These are phyloP conservation scores for Tangachromis dhanisi DNA, from an alignment of 2,113 vertebrate genomes.

Conservation along the genomic window DNA sequence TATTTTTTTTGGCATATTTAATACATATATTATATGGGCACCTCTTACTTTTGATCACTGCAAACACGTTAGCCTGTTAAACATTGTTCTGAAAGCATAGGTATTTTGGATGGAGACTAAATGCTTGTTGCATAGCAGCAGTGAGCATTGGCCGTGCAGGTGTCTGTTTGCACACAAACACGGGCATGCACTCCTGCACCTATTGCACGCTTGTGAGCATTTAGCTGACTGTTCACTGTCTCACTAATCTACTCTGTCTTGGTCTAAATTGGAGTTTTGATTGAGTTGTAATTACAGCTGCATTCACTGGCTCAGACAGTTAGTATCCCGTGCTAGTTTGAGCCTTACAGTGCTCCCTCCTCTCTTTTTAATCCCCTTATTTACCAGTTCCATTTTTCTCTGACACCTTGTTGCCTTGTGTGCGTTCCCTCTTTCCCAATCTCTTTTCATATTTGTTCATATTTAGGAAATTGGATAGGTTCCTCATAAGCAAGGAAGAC, in stretches of 20 bases:
- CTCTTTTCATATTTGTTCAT: background rate
- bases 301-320: background rate
- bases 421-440: background rate
- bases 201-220: background rate
- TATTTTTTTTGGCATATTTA: background rate
- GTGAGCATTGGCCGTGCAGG: background rate
- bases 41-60: background rate
- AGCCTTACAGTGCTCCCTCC: background rate
- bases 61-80: background rate
- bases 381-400: background rate
- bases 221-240: background rate
- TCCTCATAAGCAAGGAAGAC: background rate
- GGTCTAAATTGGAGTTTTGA: conserved; percentile 23
- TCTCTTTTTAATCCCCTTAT: background rate
- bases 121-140: background rate
- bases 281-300: conserved; percentile 14
- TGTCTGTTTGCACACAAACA: background rate
- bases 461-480: background rate
- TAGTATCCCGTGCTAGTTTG: background rate
- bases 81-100: background rate
- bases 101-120: background rate
- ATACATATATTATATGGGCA: background rate
- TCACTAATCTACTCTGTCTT: background rate
- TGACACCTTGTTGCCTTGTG: background rate
- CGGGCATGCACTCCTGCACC: background rate